Percentiles rank a stretch among this genome's conserved stretches.
Conservation (phyloP, 2,113 vertebrate species). For the Hemiprocne comata region DNA sequence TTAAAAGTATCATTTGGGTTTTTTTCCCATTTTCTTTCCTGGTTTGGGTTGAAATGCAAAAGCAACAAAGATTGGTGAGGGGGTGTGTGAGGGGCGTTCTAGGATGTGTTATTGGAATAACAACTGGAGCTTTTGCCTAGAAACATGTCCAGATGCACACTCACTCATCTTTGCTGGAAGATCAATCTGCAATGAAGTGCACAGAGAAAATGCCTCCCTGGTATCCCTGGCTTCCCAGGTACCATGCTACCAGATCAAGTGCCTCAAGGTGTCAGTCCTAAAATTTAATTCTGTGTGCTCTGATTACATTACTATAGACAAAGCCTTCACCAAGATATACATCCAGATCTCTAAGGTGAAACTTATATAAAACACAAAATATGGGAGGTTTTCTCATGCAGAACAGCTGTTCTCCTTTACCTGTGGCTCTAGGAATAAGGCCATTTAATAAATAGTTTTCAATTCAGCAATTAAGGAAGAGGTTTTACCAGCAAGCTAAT, state of each 20-base stretch:
- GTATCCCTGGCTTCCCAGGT: not conserved
- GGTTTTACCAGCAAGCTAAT: not conserved
- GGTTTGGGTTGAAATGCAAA: not conserved
- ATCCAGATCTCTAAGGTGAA: not conserved
- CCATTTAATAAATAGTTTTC: not conserved
- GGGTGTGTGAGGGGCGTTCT: not conserved
- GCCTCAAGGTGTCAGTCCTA: not conserved
- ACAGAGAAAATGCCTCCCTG: not conserved
- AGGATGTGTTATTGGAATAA: not conserved
- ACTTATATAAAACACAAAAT: not conserved
- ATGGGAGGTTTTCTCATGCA: not conserved
- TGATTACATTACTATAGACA: not conserved
- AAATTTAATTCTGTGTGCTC: not conserved
- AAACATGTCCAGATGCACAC: not conserved
- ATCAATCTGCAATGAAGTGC: fast-evolving
- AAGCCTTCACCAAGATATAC: not conserved
- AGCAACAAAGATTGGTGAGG: not conserved
- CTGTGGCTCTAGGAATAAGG: not conserved
- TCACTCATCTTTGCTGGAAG: not conserved
- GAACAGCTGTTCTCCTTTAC: not conserved
- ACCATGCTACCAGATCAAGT: not conserved
- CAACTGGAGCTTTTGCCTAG: not conserved
- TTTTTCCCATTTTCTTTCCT: not conserved
- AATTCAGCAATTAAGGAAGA: not conserved
- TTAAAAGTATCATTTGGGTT: not conserved